Evolutionary conservation across 2,888 invertebrate genomes (phyloP), one percentile per base, ranked within the genome.

Genomic region (Thumatha senex): DNA sequence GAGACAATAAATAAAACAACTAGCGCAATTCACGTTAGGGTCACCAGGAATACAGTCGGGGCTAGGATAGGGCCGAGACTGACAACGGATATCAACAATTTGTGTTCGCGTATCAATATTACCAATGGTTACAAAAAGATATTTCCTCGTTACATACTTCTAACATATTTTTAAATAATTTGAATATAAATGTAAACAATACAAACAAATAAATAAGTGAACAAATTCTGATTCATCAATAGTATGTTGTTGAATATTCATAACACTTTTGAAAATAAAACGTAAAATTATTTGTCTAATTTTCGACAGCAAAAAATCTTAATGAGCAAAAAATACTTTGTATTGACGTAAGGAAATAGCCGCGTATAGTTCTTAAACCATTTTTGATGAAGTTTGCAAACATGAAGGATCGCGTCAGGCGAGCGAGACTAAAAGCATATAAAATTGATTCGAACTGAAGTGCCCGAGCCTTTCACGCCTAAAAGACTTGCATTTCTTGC

Each of bases 401-500:
- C 57, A 61, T 56, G 60, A 51, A 62, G 61, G 55, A 56, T 60
- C 65, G 54, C 60, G 49, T 69, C 69, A 62, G 53, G 66, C 80
- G 71, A 45, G 66, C 80, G 71, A 45, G 56, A 70, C 82, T 65
- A 80, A 83, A 31, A 58, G 63, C 70, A 72, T 59, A 50, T 14
- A 51, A 40, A 83, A 83, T 82, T 63, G 68, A 83, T 83, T 81
- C 63, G 40, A 48, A 54, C 58, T 61, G 56, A 65, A 67, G 62
- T 61, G 63, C 52, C 56, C 48, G 44, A 60, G 36, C 58, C 33
- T 11, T 45, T 60, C 55, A 45, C 57, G 51, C 45, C 56, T 54
- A 56, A 61, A 72, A 62, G 58, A 60, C 64, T 66, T 54, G 44
- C 57, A 64, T 57, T 63, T 63, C 59, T 63, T 35, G 30, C 48